A percentile compares a stretch with the other conserved stretches of the same genome.
Conservation (phyloP, 2,888 invertebrate species). For the Tenthredo amoena region DNA sequence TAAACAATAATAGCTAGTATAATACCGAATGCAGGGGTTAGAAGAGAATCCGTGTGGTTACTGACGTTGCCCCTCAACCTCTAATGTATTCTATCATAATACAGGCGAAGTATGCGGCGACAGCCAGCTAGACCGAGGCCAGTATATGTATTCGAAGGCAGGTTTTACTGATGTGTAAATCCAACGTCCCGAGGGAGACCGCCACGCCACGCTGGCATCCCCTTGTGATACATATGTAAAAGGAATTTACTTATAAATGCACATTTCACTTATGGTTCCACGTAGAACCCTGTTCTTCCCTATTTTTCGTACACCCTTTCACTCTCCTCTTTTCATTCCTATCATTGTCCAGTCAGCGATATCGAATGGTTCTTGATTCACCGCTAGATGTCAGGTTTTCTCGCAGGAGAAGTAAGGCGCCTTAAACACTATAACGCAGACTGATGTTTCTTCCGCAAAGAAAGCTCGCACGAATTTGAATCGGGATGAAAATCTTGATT, state of each 20-base stretch:
- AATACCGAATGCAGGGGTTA: background rate
- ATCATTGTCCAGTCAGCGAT: background rate
- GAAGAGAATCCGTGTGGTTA: background rate
- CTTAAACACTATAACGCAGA: background rate
- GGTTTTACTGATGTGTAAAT: slow-evolving; percentile 56
- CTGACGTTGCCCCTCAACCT: background rate
- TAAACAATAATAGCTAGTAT: background rate
- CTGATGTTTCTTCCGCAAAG: background rate
- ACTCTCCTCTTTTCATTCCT: background rate
- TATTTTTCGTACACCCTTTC: slow-evolving; percentile 57
- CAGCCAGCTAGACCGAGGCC: background rate
- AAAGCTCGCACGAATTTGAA: background rate
- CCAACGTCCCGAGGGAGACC: slow-evolving; percentile 52
- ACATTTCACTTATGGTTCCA: slow-evolving; percentile 65
- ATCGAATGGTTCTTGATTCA: background rate
- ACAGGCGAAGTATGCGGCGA: slow-evolving; percentile 17
- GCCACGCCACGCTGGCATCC: slow-evolving; percentile 1
- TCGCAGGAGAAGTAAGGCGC: background rate
- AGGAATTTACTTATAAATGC: slow-evolving; percentile 60
- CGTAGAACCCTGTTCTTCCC: slow-evolving; percentile 59
- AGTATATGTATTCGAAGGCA: slow-evolving; percentile 47
- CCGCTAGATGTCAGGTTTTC: slow-evolving; percentile 12
- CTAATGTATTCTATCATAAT: slow-evolving; percentile 24
- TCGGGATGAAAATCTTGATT: background rate
- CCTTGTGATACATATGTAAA: slow-evolving; percentile 65